These are phyloP conservation scores for Channa maculata DNA, from an alignment of 2,113 vertebrate species.

Conservation along the genomic window DNA sequence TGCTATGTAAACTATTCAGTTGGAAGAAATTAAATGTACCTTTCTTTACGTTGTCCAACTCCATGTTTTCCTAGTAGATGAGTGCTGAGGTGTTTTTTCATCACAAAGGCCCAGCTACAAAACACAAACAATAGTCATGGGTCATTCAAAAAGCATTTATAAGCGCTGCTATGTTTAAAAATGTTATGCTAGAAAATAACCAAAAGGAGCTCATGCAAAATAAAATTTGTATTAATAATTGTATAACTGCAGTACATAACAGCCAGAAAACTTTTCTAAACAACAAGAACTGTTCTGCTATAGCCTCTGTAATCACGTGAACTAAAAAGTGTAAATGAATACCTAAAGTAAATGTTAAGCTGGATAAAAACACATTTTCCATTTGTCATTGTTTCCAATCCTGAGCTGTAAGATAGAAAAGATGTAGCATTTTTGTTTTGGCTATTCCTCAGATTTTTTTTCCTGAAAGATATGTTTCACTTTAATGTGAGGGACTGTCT, in stretches of 20 bases:
- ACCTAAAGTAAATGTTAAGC: not conserved
- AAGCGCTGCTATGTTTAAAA: not conserved
- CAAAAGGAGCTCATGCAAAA: not conserved
- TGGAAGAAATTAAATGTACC: slow-evolving; percentile 80
- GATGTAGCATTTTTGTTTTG: not conserved
- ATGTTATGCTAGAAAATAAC: not conserved
- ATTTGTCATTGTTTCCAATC: not conserved
- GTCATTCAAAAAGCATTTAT: slow-evolving; percentile 11
- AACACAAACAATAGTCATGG: slow-evolving; percentile 44
- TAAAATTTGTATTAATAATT: not conserved
- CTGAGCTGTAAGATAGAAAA: slow-evolving; percentile 1
- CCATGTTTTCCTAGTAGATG: slow-evolving; percentile 97
- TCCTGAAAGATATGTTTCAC: not conserved
- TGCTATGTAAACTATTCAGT: not conserved
- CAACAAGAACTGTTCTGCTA: not conserved
- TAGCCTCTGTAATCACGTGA: not conserved
- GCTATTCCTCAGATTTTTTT: not conserved
- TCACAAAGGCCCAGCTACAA: slow-evolving; percentile 96
- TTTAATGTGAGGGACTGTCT: slow-evolving; percentile 12
- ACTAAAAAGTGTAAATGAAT: not conserved
- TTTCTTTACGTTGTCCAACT: slow-evolving; percentile 96
- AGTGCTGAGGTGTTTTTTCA: slow-evolving; percentile 99
- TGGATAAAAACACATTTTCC: not conserved
- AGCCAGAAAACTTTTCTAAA: not conserved
- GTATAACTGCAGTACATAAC: not conserved